These are phyloP conservation scores for Emys orbicularis DNA, from an alignment of 2,797 vertebrate species.

Conservation along the genomic window DNA sequence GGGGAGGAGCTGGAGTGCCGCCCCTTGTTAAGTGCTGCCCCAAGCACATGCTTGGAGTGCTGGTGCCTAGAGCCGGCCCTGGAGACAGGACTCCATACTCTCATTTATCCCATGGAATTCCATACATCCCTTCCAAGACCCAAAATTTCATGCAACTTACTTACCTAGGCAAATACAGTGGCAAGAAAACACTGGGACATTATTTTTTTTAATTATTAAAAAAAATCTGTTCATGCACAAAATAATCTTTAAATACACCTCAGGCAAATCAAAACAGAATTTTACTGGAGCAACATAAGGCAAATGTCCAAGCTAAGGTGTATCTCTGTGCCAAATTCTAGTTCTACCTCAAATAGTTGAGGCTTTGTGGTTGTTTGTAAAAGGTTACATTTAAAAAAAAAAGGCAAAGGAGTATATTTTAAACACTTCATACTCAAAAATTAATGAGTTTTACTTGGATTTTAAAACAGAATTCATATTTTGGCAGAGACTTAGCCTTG, in stretches of 20 bases:
- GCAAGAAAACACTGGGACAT: neutral
- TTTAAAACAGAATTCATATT: slow-evolving; percentile 48
- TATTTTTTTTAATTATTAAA: neutral
- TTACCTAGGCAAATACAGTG: neutral
- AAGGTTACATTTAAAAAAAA: neutral
- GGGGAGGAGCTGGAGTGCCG: no score
- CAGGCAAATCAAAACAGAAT: neutral
- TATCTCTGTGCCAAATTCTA: neutral
- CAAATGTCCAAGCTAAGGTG: neutral
- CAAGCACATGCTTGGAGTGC: no score
- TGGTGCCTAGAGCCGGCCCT: no score
- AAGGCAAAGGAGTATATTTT: slow-evolving; percentile 36
- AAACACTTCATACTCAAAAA: slow-evolving; percentile 40
- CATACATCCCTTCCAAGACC: rapidly evolving
- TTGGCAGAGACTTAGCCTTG: slow-evolving; percentile 40
- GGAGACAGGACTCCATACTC: neutral
- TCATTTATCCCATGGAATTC: neutral
- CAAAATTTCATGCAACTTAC: neutral
- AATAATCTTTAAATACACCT: neutral
- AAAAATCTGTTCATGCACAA: neutral
- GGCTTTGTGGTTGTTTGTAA: neutral
- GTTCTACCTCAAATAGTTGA: neutral
- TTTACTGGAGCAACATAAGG: neutral
- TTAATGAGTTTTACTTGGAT: neutral
- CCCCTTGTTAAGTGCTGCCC: no score